Base-by-base conservation (phyloP, 92 coral and sea anemone species). In the Chrysogorgia sp. region DNA sequence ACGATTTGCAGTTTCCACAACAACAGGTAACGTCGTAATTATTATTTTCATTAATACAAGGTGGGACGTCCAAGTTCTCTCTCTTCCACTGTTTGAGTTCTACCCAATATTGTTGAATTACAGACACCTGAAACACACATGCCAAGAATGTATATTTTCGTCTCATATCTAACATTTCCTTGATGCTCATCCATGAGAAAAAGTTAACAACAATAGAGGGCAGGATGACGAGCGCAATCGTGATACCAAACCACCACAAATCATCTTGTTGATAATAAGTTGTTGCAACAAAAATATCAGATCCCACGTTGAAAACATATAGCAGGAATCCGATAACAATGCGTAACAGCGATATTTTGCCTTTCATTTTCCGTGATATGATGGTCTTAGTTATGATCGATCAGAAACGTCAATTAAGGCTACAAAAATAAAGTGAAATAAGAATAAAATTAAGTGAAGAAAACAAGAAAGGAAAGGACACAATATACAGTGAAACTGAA, bases 41-140 rank as follows among this genome's bases (percentile, higher is more conserved):
- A 49, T 1, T 58, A 45, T 48, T 48, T 49, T 34, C 19, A 35
- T 49, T 69, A 52, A 52, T 14, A 61, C 40, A 19, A 8, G n/a
- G 20, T 23, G n/a, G 26, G 25, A 25, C 48, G 26, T 48, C n/a
- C 74, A 52, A 67, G 30, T 67, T 14, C 40, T 67, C 55, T 24
- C 74, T 40, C 47, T 67, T 67, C 74, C 74, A 67, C n/a, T 53
- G 74, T 19, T 23, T 20, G 31, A 67, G 40, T 67, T 40, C 55
- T 40, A 35, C 34, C 26, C 26, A 15, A 21, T 21, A 67, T 15
- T 34, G 40, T 43, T 49, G 33, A 67, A 67, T 12, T 10, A 67
- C 12, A 37, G 74, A 67, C 15, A 67, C 21, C 47, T 67, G 74
- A 34, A 67, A 67, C 12, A 67, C 47, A 49, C n/a, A n/a, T n/a